Evolutionary conservation across 2,113 vertebrate species (phyloP).

Genomic region (Daubentonia madagascariensis): DNA sequence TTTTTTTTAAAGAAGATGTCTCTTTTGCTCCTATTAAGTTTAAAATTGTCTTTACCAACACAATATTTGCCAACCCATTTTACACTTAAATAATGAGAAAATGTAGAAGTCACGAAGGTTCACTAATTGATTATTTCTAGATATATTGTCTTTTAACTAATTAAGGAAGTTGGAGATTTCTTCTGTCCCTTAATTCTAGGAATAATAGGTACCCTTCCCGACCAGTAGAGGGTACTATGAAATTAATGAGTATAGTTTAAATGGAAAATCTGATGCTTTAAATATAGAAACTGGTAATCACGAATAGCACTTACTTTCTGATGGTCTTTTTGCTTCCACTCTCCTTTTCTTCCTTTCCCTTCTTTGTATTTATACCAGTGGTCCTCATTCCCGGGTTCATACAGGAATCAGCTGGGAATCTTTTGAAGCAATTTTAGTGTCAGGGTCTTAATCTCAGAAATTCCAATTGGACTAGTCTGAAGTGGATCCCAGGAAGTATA

Average conservation of each 20-base stretch:
- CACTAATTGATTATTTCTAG: background rate
- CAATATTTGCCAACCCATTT: background rate
- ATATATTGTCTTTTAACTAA: background rate
- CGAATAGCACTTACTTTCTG: background rate
- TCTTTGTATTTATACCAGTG: background rate
- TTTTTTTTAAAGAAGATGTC: background rate
- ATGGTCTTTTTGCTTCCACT: background rate
- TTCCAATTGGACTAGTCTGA: background rate
- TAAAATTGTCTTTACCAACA: background rate
- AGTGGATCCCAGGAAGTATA: background rate
- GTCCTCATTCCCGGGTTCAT: background rate
- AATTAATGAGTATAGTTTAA: background rate
- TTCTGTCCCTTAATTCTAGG: background rate
- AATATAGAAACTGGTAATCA: background rate
- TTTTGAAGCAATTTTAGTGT: background rate
- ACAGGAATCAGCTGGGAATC: background rate
- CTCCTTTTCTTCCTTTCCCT: background rate
- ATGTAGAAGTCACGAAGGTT: background rate
- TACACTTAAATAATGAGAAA: background rate
- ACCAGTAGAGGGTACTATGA: slow-evolving; percentile 14
- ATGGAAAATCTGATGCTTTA: background rate
- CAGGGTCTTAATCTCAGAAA: background rate
- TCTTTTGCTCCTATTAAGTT: background rate
- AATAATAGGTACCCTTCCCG: background rate
- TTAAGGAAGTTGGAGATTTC: background rate